Base-by-base conservation (phyloP, 1,140 invertebrate genomes). In the Papilio dardanus region DNA sequence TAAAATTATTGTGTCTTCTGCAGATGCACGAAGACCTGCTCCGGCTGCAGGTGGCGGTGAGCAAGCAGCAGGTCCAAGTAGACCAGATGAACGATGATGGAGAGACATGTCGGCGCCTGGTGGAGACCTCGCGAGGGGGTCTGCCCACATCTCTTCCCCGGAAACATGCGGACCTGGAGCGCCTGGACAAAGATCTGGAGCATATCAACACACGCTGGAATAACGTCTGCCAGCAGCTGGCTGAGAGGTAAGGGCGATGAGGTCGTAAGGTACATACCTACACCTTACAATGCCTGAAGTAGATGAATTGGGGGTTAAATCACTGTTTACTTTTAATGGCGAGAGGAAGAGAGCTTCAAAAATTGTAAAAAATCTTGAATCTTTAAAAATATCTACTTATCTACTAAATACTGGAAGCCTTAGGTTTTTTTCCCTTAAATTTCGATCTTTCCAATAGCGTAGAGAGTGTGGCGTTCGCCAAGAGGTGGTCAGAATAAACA, bases 11-110 rank as follows among this genome's bases (percentile, higher is more conserved):
- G 5, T 37, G 16, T 76, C 1, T 24, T 1, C 40, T 69, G 3
- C 74, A 94, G 94, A 94, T 96, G 42, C 95, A 97, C 78, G 96
- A 97, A 83, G 96, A 97, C 86, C 90, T 98, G 33, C 94, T 97
- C 84, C 94, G 95, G 40, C 94, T 99, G 79, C 97, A 98, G 93
- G 96, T 96, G 42, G 95, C 96, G 0, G 96, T 98, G 30, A 95
- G 96, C 71, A 96, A 97, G 83, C 97, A 98, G 85, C 97, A 99
- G 92, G 95, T 96, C 7, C 95, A 96, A 10, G 96, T 99, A 83
- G 98, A 99, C 88, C 96, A 97, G 84, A 94, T 99, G 88, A 97
- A 97, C 85, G 97, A 98, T 77, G 98, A 99, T 86, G 96, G 97
- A 0, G 96, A 97, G 82, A 97, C 97, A 87, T 96, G 98, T 42